A percentile compares a stretch with the other conserved stretches of the same genome.
Evolutionary conservation across 2,888 invertebrate species (phyloP).

Genomic region (Drosophila anceps): DNA sequence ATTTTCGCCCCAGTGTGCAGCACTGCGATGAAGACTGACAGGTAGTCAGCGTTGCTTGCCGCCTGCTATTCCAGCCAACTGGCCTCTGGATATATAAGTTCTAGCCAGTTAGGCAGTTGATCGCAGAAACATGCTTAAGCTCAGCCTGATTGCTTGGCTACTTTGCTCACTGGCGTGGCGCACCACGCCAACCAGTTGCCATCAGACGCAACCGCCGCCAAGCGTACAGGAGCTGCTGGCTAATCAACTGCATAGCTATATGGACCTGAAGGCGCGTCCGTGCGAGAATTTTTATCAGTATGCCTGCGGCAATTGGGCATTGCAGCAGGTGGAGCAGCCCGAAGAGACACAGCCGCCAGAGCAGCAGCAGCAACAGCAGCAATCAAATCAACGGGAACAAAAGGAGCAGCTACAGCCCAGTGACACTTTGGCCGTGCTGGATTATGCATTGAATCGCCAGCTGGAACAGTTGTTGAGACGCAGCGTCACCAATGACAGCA

Average conservation of each 20-base stretch:
- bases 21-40: constrained; percentile 72
- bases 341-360: constrained; percentile 4
- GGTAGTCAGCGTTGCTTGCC: constrained; percentile 26
- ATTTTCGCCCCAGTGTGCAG: constrained; percentile 32
- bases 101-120: constrained; percentile 48
- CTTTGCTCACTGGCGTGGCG: constrained; percentile 80
- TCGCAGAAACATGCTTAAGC: constrained; percentile 71
- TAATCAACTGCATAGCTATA: constrained; percentile 78
- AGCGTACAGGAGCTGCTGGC: constrained; percentile 79
- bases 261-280: constrained; percentile 79
- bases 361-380: constrained; percentile 18
- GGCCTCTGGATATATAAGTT: constrained; percentile 6
- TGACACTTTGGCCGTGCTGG: constrained; percentile 79
- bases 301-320: constrained; percentile 83
- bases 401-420: constrained; percentile 72
- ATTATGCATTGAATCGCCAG: constrained; percentile 77
- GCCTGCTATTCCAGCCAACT: constrained; percentile 5
- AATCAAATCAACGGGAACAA: constrained; percentile 20
- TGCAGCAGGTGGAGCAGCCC: constrained; percentile 64
- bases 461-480: constrained; percentile 73
- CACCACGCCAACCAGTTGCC: constrained; percentile 81
- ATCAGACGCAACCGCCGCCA: constrained; percentile 63
- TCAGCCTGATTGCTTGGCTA: constrained; percentile 71
- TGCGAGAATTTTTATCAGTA: constrained; percentile 84
- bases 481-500: constrained; percentile 35